Percentiles rank a stretch among this genome's conserved stretches.
These are phyloP conservation scores for Lobophora halterata DNA, from an alignment of 2,888 invertebrate species.

Conservation along the genomic window DNA sequence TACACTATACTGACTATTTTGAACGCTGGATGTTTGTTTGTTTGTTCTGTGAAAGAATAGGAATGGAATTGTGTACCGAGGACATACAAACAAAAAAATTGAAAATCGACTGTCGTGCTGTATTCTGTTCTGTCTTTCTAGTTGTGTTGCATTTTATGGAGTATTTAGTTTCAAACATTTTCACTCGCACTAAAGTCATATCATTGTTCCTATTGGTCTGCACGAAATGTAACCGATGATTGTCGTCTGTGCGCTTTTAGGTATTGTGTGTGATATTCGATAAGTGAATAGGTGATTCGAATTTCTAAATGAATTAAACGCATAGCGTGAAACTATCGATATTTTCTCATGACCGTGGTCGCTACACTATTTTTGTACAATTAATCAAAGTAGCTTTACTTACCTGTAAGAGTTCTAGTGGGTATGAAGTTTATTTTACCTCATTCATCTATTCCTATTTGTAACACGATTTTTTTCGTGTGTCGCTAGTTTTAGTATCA, in stretches of 20 bases:
- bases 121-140: slow-evolving; percentile 32
- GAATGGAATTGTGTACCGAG: no score
- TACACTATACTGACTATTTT: slow-evolving; percentile 15
- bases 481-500: slow-evolving; percentile 56
- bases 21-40: no score
- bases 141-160: slow-evolving; percentile 38
- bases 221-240: slow-evolving; percentile 39
- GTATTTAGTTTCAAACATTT: slow-evolving; percentile 32
- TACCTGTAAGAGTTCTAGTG: slow-evolving; percentile 44
- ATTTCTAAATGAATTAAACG: slow-evolving; percentile 54
- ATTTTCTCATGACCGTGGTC: slow-evolving; percentile 49
- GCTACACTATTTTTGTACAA: slow-evolving; percentile 61
- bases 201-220: slow-evolving; percentile 55
- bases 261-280: slow-evolving; percentile 63
- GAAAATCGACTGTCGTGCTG: no score
- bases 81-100: no score
- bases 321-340: slow-evolving; percentile 54
- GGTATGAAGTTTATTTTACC: slow-evolving; percentile 56
- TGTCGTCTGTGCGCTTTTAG: slow-evolving; percentile 37
- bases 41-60: no score
- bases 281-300: slow-evolving; percentile 58
- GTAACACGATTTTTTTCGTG: slow-evolving; percentile 52
- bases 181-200: slow-evolving; percentile 30
- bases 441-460: slow-evolving; percentile 66
- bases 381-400: slow-evolving; percentile 53